A percentile compares a stretch with the other conserved stretches of the same genome.
These are phyloP conservation scores for Hymenochirus boettgeri DNA, from an alignment of 2,113 vertebrate genomes.

Conservation along the genomic window DNA sequence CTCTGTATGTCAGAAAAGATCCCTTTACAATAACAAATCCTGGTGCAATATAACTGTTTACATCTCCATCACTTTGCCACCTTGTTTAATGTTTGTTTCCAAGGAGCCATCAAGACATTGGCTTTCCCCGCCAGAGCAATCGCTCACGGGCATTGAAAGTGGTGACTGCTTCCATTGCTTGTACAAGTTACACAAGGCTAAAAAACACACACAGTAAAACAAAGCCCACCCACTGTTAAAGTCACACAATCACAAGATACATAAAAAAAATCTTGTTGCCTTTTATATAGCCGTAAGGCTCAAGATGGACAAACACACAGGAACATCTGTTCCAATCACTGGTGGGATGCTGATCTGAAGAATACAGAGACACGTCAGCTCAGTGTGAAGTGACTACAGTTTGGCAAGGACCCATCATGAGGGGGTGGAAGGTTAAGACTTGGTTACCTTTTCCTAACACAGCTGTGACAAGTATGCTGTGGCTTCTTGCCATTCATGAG, in stretches of 20 bases:
- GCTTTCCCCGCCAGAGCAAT: neutral
- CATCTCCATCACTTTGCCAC: conserved; percentile 4
- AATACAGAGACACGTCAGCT: conserved; percentile 33
- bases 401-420: conserved; percentile 27
- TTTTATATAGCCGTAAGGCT: conserved; percentile 21
- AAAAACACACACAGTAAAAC: conserved; percentile 34
- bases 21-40: neutral
- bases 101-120: neutral
- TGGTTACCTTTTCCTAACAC: conserved; percentile 39
- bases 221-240: conserved; percentile 34
- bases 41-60: conserved; percentile 9
- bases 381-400: conserved; percentile 35
- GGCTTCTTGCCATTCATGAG: conserved; percentile 17
- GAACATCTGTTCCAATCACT: conserved; percentile 34
- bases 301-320: conserved; percentile 27
- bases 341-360: conserved; percentile 11
- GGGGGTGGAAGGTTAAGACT: conserved; percentile 30
- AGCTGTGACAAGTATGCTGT: conserved; percentile 41
- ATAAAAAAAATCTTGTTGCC: conserved; percentile 19
- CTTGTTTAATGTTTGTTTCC: neutral
- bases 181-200: conserved; percentile 5
- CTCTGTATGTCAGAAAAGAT: neutral
- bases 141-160: conserved; percentile 9
- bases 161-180: conserved; percentile 1
- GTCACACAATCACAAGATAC: conserved; percentile 28